Percentiles rank a stretch among this genome's conserved stretches.
These are phyloP conservation scores for Thaumatotibia leucotreta DNA, from an alignment of 1,140 invertebrate genomes.

Conservation along the genomic window DNA sequence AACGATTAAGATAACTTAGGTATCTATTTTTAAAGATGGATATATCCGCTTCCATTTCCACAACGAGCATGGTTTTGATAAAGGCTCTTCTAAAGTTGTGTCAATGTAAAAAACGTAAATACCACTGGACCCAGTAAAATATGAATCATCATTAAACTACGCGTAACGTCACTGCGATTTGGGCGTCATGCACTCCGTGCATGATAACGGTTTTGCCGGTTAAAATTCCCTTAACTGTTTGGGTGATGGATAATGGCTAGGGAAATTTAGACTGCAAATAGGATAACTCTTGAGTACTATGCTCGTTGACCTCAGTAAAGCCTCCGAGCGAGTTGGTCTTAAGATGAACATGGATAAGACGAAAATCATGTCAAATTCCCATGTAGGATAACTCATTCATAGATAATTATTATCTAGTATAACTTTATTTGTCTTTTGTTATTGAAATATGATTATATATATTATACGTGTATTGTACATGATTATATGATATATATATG, in stretches of 20 bases:
- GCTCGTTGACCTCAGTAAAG: neutral
- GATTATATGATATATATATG: too few species aligned
- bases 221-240: neutral
- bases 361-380: too few species aligned
- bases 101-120: neutral
- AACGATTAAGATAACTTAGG: constrained; percentile 33
- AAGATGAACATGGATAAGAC: too few species aligned
- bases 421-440: too few species aligned
- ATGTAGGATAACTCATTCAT: too few species aligned
- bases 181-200: neutral
- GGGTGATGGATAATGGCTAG: neutral
- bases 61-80: neutral
- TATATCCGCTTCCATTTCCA: neutral
- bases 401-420: too few species aligned
- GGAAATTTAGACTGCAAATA: neutral
- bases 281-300: too few species aligned
- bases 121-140: neutral
- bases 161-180: neutral
- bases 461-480: too few species aligned
- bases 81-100: neutral
- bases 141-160: neutral
- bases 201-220: neutral
- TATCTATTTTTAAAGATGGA: constrained; percentile 18
- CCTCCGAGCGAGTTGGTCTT: too few species aligned
- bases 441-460: too few species aligned